Base-by-base conservation (phyloP, 2,888 invertebrate genomes). In the Drosophila siamana region DNA sequence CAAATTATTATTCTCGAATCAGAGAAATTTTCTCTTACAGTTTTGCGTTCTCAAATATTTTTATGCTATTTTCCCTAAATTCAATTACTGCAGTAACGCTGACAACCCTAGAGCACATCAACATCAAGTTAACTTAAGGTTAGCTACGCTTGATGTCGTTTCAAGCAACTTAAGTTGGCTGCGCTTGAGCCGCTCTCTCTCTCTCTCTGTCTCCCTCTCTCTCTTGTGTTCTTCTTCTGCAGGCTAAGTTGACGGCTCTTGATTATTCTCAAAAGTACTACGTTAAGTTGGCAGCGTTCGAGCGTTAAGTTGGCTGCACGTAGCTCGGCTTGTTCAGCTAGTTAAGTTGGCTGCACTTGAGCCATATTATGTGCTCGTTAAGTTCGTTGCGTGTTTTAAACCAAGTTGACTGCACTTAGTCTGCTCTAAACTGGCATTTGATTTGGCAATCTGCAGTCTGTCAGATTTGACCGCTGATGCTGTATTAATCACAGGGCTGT, bases 201-300 rank as follows among this genome's bases (percentile, higher is more conserved):
- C 3, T 40, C 8, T 15, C n/a, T n/a, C n/a, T n/a, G n/a, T n/a
- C n/a, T n/a, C n/a, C n/a, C n/a, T n/a, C n/a, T 40, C 16, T 8
- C 11, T 26, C n/a, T 28, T 33, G 24, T 24, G 19, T 5, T 15
- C 4, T 9, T 16, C 26, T 22, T 9, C 13, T 24, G 16, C 36
- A 15, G 5, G 36, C 52, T 60, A 54, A 60, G 60, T 52, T 60
- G 43, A 26, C 60, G 36, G 36, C 59, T 38, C 40, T 59, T 51
- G 41, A 51, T 52, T 41, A 26, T 24, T 24, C 33, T 15, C 13
- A 9, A n/a, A 24, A 44, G 44, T 15, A 11, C 47, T 15, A 11
- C 47, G 48, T 54, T 44, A 44, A 54, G 60, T 60, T 54, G 60
- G 54, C 60, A 33, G 60, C 60, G 43, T 30, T 52, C 22, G 24